Conservation (phyloP, 37 sponge, comb jelly and placozoan genomes). For the Hexactinellida sp. region DNA sequence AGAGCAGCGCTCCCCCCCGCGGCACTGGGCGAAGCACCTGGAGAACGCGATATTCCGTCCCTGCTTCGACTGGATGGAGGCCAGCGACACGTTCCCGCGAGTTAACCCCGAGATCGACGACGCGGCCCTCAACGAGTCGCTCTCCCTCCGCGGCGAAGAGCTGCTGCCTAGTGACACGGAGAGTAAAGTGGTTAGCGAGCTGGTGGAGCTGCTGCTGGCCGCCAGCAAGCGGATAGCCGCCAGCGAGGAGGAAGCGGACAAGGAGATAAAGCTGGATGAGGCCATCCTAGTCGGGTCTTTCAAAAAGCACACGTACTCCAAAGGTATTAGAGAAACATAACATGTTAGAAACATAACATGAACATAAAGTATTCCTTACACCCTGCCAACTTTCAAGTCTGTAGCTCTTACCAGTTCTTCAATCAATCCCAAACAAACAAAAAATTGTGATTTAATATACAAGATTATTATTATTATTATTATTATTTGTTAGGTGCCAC, state of each 20-base stretch:
- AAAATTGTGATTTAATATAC: not conserved
- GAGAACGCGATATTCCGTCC: conserved; percentile 8
- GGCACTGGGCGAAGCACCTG: not conserved
- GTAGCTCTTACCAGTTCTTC: too few relatives aligned
- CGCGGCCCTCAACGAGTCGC: not conserved
- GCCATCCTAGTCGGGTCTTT: not conserved
- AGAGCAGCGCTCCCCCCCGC: not conserved
- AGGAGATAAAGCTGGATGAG: conserved; percentile 1
- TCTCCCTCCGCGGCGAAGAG: not conserved
- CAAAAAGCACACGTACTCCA: not conserved
- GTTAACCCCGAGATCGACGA: not conserved
- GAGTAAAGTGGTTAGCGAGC: not conserved
- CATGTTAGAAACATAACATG: not conserved
- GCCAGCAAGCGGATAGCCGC: not conserved
- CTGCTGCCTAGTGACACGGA: not conserved
- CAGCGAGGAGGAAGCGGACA: not conserved
- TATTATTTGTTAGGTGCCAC: not conserved
- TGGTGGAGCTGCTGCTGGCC: not conserved
- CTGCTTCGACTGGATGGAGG: not conserved
- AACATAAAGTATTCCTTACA: too few relatives aligned
- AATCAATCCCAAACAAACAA: too few relatives aligned
- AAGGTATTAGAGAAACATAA: not conserved
- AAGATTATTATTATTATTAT: too few relatives aligned
- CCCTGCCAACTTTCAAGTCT: too few relatives aligned
- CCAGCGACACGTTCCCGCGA: not conserved